phyloP scores from a whole-genome alignment of 2,113 vertebrate species.

The Corythornis madagascariensis region DNA sequence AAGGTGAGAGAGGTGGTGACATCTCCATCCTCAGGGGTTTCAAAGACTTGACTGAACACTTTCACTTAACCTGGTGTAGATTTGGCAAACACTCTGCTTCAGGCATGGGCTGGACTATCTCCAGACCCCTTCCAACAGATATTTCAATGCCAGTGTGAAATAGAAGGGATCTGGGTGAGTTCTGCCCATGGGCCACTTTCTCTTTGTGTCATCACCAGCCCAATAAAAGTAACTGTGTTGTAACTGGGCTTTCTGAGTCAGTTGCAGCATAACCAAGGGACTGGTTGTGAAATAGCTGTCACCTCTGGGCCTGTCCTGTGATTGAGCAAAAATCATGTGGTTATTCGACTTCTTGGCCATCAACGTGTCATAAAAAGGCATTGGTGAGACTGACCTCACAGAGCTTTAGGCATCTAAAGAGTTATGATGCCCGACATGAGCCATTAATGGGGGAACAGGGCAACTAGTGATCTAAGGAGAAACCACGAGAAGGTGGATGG shows the following conservation, averaged over 20 bases:
- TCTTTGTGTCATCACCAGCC: not conserved
- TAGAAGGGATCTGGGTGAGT: not conserved
- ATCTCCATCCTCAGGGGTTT: not conserved
- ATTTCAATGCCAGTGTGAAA: not conserved
- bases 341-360: not conserved
- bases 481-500: not conserved
- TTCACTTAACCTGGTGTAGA: not conserved
- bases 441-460: not conserved
- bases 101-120: not conserved
- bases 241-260: not conserved
- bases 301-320: not conserved
- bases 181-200: not conserved
- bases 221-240: not conserved
- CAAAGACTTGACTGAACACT: not conserved
- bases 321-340: not conserved
- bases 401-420: not conserved
- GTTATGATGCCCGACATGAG: not conserved
- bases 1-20: not conserved
- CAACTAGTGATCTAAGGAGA: not conserved
- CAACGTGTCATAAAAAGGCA: not conserved
- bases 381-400: not conserved
- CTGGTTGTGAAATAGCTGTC: not conserved
- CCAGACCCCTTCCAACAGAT: not conserved
- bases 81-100: not conserved
- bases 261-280: not conserved